Evolutionary conservation across 2,797 vertebrate species (phyloP), one percentile per base, ranked within the genome.

Genomic region (Xiphorhynchus erythropygius): DNA sequence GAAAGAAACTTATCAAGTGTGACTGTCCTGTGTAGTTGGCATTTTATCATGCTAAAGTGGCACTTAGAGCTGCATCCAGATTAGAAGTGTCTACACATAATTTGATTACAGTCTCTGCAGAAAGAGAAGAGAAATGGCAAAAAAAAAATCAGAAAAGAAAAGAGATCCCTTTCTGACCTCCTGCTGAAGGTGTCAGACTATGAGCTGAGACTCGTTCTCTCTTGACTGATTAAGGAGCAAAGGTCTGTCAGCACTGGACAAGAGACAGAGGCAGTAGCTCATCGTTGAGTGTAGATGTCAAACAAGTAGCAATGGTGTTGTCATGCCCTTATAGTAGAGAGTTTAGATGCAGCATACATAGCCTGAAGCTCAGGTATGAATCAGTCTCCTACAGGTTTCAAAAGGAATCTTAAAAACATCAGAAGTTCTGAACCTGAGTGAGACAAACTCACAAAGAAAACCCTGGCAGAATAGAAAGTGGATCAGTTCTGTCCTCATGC

Each of bases 341-440:
- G 33, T 47, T 69, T 55, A 27, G 42, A 62, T 32, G 28, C 13
- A 71, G 59, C 9, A 15, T 55, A 2, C 27, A 44, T 21, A 62
- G 37, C 57, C 79, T 59, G 70, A 84, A 92, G 46, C 28, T 69
- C n/a, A 71, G 25, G 39, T 69, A 42, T 30, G 24, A 82, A 76
- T 75, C 42, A 47, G 28, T 14, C 30, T 84, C 22, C 35, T 27
- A 28, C 30, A 41, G 47, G 73, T 70, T 84, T 90, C 77, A 73
- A 78, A 76, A 79, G 28, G 18, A 88, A 57, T 71, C 57, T 67
- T 89, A 70, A 85, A 87, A 69, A 27, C 9, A 27, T 41, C 46
- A 6, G 11, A 82, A 78, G 19, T n/a, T 42, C 52, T 89, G 27
- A 91, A 44, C 27, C 23, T 80, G 35, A 50, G 7, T 35, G 37